phyloP scores from a whole-genome alignment of 2,888 invertebrate species.

The Nasonovia ribisnigri region DNA sequence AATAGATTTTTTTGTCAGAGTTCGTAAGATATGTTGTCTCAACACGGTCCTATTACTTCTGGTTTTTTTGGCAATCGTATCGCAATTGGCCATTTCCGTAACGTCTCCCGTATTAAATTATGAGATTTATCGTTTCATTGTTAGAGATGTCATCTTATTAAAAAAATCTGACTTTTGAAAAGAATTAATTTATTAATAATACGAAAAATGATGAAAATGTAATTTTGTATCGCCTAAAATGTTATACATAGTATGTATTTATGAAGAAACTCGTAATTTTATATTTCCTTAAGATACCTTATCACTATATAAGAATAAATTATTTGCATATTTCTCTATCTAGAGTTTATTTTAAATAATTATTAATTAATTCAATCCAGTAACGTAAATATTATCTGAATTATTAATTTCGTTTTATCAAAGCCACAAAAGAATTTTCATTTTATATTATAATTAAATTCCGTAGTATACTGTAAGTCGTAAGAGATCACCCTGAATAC shows the following conservation, averaged over 20 bases:
- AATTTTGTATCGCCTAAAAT: background rate
- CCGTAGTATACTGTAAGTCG: background rate
- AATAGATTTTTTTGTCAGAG: slow-evolving; percentile 34
- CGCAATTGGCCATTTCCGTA: slow-evolving; percentile 17
- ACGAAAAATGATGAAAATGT: background rate
- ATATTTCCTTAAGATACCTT: background rate
- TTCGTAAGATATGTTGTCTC: slow-evolving; percentile 34
- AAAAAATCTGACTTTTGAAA: slow-evolving; percentile 17
- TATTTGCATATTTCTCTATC: background rate
- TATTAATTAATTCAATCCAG: background rate
- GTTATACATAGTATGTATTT: background rate
- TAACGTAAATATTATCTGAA: background rate
- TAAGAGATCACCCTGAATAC: background rate
- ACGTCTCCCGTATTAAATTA: background rate
- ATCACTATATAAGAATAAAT: background rate
- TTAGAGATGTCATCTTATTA: background rate
- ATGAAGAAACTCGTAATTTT: background rate
- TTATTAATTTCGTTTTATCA: slow-evolving; percentile 3
- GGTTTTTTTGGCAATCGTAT: slow-evolving; percentile 30
- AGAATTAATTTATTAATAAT: background rate
- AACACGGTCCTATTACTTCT: slow-evolving; percentile 15
- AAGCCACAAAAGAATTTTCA: slow-evolving; percentile 12
- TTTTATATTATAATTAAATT: background rate
- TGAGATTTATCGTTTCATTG: slow-evolving; percentile 18
- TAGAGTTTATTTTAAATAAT: background rate